Conservation (phyloP, 2,797 vertebrate genomes). For the Apogon talboti region DNA sequence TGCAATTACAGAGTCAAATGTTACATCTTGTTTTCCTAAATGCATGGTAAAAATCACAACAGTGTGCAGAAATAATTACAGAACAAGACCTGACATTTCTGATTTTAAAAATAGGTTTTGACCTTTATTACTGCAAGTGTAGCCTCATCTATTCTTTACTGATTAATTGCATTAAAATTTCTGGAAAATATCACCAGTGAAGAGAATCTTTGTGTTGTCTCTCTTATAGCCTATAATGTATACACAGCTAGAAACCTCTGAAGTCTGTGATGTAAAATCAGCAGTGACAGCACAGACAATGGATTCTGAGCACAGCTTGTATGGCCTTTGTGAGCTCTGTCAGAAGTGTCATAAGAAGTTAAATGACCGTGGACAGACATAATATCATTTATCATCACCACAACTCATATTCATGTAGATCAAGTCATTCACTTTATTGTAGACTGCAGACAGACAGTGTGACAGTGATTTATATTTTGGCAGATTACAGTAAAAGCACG, state of each 20-base stretch:
- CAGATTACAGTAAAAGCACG: not conserved
- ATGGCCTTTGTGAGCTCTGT: constrained; percentile 28
- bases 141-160: too few relatives aligned
- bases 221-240: not conserved
- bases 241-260: constrained; percentile 9
- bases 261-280: constrained; percentile 19
- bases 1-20: too few relatives aligned
- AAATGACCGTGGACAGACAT: not conserved
- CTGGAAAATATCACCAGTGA: constrained; percentile 3
- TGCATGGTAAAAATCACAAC: too few relatives aligned
- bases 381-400: constrained; percentile 25
- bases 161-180: not conserved
- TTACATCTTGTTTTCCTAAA: too few relatives aligned
- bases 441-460: not conserved
- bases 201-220: not conserved
- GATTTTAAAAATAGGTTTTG: too few relatives aligned
- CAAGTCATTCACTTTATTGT: constrained; percentile 2
- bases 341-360: constrained; percentile 24
- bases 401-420: not conserved
- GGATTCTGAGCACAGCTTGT: constrained; percentile 1
- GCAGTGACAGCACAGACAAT: constrained; percentile 33
- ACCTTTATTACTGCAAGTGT: too few relatives aligned
- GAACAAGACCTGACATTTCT: too few relatives aligned
- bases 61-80: too few relatives aligned
- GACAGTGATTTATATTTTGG: constrained; percentile 10